Conservation (phyloP, 2,888 invertebrate species). For the Neoascia interrupta region DNA sequence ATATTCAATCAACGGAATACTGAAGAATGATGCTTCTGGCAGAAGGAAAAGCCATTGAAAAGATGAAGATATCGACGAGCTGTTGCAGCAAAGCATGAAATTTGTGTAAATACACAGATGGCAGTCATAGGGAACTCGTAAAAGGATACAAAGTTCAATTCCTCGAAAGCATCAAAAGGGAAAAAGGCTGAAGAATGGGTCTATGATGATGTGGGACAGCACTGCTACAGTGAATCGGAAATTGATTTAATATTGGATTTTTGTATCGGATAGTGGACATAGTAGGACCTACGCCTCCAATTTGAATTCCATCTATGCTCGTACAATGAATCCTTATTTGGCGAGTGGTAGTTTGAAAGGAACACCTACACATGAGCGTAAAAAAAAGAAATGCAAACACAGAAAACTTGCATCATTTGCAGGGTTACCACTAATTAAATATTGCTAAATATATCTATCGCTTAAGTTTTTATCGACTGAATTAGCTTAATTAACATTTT, state of each 20-base stretch:
- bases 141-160: conserved; percentile 20
- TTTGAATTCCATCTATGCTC: conserved; percentile 4
- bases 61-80: conserved; percentile 51
- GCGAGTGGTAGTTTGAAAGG: no score
- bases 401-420: no score
- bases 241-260: conserved; percentile 42
- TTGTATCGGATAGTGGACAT: conserved; percentile 11
- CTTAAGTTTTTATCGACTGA: no score
- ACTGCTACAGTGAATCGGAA: conserved; percentile 7
- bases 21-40: conserved; percentile 31
- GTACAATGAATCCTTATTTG: conserved; percentile 1
- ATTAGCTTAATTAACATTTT: no score
- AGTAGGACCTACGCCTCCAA: not conserved
- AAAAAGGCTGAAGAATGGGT: conserved; percentile 4
- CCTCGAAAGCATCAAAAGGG: conserved; percentile 8
- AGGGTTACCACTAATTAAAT: no score
- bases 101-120: conserved; percentile 36
- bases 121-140: not conserved
- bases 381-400: no score
- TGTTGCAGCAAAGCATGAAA: conserved; percentile 42
- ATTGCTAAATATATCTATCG: no score
- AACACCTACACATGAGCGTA: no score
- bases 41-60: conserved; percentile 30
- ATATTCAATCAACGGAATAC: conserved; percentile 52
- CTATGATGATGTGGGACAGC: not conserved